Evolutionary conservation across 2,797 vertebrate genomes (phyloP).

Genomic region (Neosalanx taihuensis): DNA sequence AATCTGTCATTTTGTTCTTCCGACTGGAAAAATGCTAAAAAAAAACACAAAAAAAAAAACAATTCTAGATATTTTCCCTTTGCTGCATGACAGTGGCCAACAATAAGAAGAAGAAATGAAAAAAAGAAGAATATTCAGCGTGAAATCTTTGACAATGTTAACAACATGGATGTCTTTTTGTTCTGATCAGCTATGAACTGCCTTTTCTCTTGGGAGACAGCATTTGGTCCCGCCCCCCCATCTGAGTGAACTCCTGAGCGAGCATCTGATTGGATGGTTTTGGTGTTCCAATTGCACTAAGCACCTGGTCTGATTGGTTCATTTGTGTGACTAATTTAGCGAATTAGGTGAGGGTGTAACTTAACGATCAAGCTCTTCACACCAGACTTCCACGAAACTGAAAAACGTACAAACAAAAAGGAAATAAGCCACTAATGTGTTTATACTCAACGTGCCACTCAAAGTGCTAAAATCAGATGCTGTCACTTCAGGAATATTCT

Average conservation of each 20-base stretch:
- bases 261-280: slow-evolving; percentile 32
- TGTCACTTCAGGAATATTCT: slow-evolving; percentile 73
- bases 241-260: slow-evolving; percentile 28
- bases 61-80: slow-evolving; percentile 51
- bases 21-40: slow-evolving; percentile 27
- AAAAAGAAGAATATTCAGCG: slow-evolving; percentile 48
- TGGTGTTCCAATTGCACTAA: slow-evolving; percentile 20
- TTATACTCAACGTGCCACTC: slow-evolving; percentile 31
- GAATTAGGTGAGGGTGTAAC: slow-evolving; percentile 7
- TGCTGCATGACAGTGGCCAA: slow-evolving; percentile 67
- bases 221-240: slow-evolving; percentile 58
- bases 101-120: slow-evolving; percentile 35
- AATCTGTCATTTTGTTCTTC: slow-evolving; percentile 52
- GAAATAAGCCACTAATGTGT: neutral
- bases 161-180: slow-evolving; percentile 56
- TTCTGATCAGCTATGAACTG: slow-evolving; percentile 68
- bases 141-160: slow-evolving; percentile 59
- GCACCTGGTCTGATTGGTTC: slow-evolving; percentile 32
- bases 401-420: slow-evolving; percentile 14
- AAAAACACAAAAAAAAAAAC: too few species aligned
- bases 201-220: slow-evolving; percentile 71
- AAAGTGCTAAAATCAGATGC: slow-evolving; percentile 73
- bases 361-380: neutral
- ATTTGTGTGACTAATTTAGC: slow-evolving; percentile 26
- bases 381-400: slow-evolving; percentile 19